Evolutionary conservation across 2,113 vertebrate species (phyloP).

Genomic region (Pangasianodon gigas): DNA sequence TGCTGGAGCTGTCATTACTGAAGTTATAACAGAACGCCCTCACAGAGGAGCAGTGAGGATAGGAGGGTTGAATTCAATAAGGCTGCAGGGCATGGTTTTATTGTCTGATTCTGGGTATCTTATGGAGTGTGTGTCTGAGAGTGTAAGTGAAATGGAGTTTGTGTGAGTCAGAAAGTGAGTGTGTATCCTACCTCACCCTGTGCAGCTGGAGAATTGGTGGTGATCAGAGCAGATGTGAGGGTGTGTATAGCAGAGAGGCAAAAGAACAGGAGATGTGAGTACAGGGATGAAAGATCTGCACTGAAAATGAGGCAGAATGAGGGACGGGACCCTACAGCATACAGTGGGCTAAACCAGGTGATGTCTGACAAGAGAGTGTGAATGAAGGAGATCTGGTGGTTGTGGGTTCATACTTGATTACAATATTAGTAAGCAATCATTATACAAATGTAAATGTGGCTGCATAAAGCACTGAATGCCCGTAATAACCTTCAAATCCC

Average conservation of each 20-base stretch:
- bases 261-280: conserved; percentile 37
- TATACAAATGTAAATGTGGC: background rate
- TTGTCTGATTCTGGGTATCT: conserved; percentile 44
- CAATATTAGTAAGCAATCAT: background rate
- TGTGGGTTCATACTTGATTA: background rate
- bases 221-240: conserved; percentile 44
- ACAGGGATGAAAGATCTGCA: conserved; percentile 35
- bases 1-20: conserved; percentile 25
- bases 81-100: conserved; percentile 47
- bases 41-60: conserved; percentile 11
- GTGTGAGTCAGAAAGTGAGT: conserved; percentile 19
- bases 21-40: conserved; percentile 31
- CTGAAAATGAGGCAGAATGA: background rate
- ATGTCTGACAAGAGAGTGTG: background rate
- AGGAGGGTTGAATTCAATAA: conserved; percentile 48
- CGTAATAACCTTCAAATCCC: conserved; percentile 21
- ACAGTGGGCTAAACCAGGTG: background rate
- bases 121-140: conserved; percentile 28
- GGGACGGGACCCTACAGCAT: background rate
- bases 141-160: conserved; percentile 39
- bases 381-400: background rate
- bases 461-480: background rate
- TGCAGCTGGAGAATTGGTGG: conserved; percentile 30
- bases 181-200: conserved; percentile 15
- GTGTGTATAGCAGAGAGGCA: conserved; percentile 41